Percentiles rank a stretch among this genome's conserved stretches.
phyloP scores from a whole-genome alignment of 2,113 vertebrate species.

The Hemibagrus wyckioides region DNA sequence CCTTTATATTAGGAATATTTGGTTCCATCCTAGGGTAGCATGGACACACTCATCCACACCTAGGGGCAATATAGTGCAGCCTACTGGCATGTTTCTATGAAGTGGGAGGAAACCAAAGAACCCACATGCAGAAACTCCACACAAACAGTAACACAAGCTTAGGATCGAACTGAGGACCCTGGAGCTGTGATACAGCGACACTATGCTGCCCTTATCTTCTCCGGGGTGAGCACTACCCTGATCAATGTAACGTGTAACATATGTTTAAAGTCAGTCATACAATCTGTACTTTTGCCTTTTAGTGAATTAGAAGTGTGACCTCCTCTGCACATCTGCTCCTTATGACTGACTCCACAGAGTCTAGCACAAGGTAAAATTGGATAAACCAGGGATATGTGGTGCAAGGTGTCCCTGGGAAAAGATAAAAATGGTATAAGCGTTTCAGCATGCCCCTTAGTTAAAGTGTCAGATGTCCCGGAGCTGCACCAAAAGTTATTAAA shows the following conservation, averaged over 20 bases:
- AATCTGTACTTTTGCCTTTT: neutral
- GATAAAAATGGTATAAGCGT: neutral
- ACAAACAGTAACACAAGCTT: neutral
- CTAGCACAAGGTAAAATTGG: neutral
- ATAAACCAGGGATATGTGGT: conserved; percentile 11
- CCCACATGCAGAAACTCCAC: neutral
- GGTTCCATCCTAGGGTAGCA: no score
- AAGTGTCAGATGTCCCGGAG: neutral
- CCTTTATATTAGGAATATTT: no score
- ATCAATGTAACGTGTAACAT: neutral
- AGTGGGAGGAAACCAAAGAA: neutral
- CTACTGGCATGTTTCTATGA: neutral
- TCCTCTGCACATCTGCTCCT: neutral
- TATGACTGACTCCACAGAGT: neutral
- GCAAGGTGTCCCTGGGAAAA: neutral
- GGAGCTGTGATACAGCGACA: neutral
- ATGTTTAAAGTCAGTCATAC: conserved; percentile 4
- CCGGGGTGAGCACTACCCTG: neutral
- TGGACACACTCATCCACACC: neutral
- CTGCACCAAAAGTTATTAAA: neutral
- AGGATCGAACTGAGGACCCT: neutral
- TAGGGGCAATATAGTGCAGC: neutral
- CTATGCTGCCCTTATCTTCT: neutral
- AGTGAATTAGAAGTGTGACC: neutral
- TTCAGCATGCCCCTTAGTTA: neutral